Base-by-base conservation (phyloP, 2,797 vertebrate species). In the Rhinatrema bivittatum region DNA sequence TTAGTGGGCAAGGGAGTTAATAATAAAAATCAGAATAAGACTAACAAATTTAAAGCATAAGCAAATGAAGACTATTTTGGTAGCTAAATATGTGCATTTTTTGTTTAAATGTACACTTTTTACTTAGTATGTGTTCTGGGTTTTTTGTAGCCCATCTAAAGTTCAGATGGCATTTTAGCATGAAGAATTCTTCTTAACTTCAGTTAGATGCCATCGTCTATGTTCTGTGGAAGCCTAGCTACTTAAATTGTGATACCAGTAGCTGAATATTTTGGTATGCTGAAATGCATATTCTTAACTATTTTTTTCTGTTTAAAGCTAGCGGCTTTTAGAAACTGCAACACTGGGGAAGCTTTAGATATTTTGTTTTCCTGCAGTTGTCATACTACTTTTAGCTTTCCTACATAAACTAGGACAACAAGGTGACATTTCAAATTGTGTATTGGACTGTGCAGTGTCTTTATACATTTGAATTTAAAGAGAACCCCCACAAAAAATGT, bases 81-180 rank as follows among this genome's bases (percentile, higher is more conserved):
- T n/a, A n/a, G n/a, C n/a, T n/a, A n/a, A n/a, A n/a, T n/a, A n/a
- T n/a, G n/a, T n/a, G n/a, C n/a, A n/a, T n/a, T n/a, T n/a, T n/a
- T n/a, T n/a, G n/a, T n/a, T n/a, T n/a, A n/a, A n/a, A n/a, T n/a
- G n/a, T n/a, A n/a, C n/a, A n/a, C n/a, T n/a, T n/a, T n/a, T n/a
- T n/a, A n/a, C n/a, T 69, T 57, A 29, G 37, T 75, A 74, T 65
- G 75, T 74, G 60, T 50, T 62, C 55, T 62, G 44, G 70, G 41
- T 58, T 70, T 70, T 68, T 70, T 72, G 67, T 55, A 64, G 50
- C 60, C n/a, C n/a, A n/a, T n/a, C n/a, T n/a, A n/a, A n/a, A n/a
- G n/a, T n/a, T n/a, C n/a, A n/a, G n/a, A n/a, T n/a, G n/a, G n/a
- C n/a, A 65, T 53, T 70, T 75, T 61, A 70, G 40, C 62, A 58